These are phyloP conservation scores for Hassar affinis DNA, from an alignment of 2,113 vertebrate genomes.

Conservation along the genomic window DNA sequence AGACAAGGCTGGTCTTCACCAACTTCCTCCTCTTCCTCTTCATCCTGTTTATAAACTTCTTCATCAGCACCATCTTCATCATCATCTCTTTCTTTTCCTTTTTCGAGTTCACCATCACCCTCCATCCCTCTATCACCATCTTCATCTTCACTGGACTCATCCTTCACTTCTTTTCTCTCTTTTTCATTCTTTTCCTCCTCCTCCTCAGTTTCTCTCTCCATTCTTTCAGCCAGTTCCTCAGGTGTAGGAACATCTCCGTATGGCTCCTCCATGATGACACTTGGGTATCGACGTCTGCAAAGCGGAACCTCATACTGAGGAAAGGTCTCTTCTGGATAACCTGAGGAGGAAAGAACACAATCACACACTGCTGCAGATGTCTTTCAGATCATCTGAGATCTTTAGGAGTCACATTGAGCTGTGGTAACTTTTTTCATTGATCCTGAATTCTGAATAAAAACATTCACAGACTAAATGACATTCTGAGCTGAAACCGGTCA, in stretches of 20 bases:
- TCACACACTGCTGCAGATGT: not conserved
- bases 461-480: not conserved
- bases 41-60: conserved; percentile 18
- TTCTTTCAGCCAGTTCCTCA: conserved; percentile 88
- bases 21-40: conserved; percentile 53
- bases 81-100: conserved; percentile 43
- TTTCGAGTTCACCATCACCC: conserved; percentile 31
- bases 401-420: not conserved
- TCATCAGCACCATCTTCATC: conserved; percentile 41
- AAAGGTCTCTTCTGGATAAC: conserved; percentile 92
- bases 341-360: conserved; percentile 73
- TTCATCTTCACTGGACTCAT: conserved; percentile 10
- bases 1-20: conserved; percentile 58
- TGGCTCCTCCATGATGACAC: conserved; percentile 71
- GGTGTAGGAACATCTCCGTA: conserved; percentile 74
- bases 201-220: conserved; percentile 76
- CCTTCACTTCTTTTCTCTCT: conserved; percentile 61
- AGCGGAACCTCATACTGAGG: conserved; percentile 75
- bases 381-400: not conserved
- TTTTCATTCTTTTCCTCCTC: conserved; percentile 73
- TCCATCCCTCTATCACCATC: conserved; percentile 23
- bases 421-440: not conserved
- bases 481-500: not conserved
- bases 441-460: not conserved
- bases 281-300: conserved; percentile 64